These are phyloP conservation scores for Ursus arctos DNA, from an alignment of 2,113 vertebrate genomes.

Conservation along the genomic window DNA sequence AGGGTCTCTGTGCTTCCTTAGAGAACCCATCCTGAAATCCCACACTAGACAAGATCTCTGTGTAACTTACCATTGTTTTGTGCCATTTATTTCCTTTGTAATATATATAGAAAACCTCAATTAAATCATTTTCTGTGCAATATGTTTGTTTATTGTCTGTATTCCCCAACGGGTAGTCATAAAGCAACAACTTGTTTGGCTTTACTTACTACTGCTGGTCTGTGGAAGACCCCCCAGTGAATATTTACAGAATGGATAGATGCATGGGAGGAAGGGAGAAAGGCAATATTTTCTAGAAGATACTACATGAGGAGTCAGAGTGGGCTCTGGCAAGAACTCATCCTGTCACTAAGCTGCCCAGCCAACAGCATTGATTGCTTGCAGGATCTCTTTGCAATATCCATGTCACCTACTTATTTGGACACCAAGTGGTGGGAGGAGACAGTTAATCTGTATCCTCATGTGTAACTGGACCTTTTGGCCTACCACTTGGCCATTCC, in stretches of 20 bases:
- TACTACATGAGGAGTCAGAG: not conserved
- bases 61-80: not conserved
- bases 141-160: not conserved
- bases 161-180: not conserved
- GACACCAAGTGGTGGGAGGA: not conserved
- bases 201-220: not conserved
- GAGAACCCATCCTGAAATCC: not conserved
- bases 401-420: not conserved
- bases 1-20: not conserved
- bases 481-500: not conserved
- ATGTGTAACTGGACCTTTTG: not conserved
- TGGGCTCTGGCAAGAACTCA: not conserved
- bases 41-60: not conserved
- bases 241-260: not conserved
- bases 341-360: not conserved
- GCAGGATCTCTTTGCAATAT: not conserved
- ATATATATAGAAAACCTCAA: not conserved
- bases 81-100: not conserved
- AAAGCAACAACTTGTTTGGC: not conserved
- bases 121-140: not conserved
- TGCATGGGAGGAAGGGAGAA: not conserved
- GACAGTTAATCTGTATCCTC: not conserved
- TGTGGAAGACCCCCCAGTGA: not conserved
- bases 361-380: not conserved
- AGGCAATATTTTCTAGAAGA: conserved; percentile 26